Base-by-base conservation (phyloP, 2,113 vertebrate genomes). In the Axis porcinus region DNA sequence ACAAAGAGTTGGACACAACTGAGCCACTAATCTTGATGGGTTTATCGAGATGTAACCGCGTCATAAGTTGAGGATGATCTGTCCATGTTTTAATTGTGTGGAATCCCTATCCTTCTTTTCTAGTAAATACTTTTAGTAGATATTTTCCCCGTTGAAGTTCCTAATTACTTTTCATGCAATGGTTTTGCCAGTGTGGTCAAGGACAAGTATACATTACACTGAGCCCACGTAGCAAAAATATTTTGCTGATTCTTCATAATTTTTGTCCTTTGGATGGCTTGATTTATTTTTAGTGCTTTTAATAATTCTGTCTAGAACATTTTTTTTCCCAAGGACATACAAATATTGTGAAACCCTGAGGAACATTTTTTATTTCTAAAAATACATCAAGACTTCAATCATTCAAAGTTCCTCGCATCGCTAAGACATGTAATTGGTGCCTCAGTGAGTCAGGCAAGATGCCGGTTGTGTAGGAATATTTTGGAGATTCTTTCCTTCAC, bases 221-320 rank as follows among this genome's bases (percentile, higher is more conserved):
- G 62, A 98, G 45, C 91, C 96, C 13, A 97, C 25, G 11, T 36
- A 98, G 82, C 70, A 96, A 95, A 98, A 96, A 97, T 85, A 97
- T 91, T 97, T 97, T 98, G 95, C 95, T 98, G 90, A 96, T 97
- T 96, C 45, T 7, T 84, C 95, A 55, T 92, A 30, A 84, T 98
- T 98, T 98, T 86, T 43, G 83, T 90, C 83, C 91, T 98, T 97
- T 95, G 81, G 84, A 92, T 58, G 96, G 94, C 91, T 94, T 97
- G 97, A 98, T 97, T 98, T 98, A 96, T 98, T 98, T 99, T 98
- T 88, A 89, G 54, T 83, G 79, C 36, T 91, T 93, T 98, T 98
- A 97, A 95, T 98, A 92, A 67, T 97, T 97, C 83, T 97, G 64
- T 95, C n/a, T 95, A 96, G 52, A 96, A 47, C 1, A 74, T 91